Percentiles rank a stretch among this genome's conserved stretches.
Evolutionary conservation across 2,113 vertebrate species (phyloP).

Genomic region (Menura novaehollandiae): DNA sequence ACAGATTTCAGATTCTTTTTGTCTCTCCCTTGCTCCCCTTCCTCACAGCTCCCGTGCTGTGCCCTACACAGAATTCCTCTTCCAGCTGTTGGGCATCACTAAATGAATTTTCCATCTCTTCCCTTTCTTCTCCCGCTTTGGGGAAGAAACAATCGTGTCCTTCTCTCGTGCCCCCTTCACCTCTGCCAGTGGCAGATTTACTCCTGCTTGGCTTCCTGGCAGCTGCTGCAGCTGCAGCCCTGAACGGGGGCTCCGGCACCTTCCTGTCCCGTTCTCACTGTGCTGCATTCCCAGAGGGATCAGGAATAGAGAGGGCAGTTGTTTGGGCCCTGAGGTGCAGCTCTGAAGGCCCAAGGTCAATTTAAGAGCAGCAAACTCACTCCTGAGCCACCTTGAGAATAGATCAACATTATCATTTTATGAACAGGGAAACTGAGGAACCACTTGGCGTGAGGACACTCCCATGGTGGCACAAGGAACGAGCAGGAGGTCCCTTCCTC

Average conservation of each 20-base stretch:
- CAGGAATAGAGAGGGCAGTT: not conserved
- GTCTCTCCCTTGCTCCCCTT: not conserved
- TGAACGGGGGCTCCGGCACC: not conserved
- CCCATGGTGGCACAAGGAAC: not conserved
- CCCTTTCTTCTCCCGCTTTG: not conserved
- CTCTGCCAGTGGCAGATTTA: conserved; percentile 27
- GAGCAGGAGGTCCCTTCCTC: not conserved
- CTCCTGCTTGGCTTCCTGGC: conserved; percentile 26
- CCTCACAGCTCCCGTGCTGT: not conserved
- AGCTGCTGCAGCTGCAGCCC: conserved; percentile 39
- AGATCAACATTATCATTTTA: not conserved
- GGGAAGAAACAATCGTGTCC: not conserved
- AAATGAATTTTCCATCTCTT: not conserved
- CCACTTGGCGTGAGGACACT: not conserved
- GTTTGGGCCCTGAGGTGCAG: not conserved
- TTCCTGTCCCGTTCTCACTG: not conserved
- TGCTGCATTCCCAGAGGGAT: not conserved
- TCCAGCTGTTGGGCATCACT: not conserved
- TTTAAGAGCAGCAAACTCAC: not conserved
- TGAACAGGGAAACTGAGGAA: not conserved
- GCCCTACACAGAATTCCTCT: not conserved
- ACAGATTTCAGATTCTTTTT: not conserved
- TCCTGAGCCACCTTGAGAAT: not conserved
- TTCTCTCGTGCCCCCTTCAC: not conserved
- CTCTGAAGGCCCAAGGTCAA: not conserved